Evolutionary conservation across 53 echinoderm and acorn worm species (phyloP).

Genomic region (Astropecten irregularis): DNA sequence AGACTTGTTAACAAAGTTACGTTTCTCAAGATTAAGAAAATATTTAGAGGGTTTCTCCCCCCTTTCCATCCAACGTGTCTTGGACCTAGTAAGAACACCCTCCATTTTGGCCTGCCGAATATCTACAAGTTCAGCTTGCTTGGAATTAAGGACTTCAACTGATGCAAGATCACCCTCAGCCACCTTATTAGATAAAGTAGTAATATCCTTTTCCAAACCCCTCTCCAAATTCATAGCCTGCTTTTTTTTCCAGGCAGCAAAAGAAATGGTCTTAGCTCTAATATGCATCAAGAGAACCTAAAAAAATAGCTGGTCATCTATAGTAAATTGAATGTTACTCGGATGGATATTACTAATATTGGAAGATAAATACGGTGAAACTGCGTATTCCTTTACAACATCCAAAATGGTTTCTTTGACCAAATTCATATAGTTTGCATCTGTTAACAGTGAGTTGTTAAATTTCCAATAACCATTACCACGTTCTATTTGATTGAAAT

Average conservation of each 20-base stretch:
- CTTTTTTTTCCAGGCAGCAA: neutral
- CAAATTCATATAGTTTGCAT: neutral
- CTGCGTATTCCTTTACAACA: neutral
- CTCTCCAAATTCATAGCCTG: neutral
- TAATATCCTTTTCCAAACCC: neutral
- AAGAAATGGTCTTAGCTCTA: neutral
- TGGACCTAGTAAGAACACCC: neutral
- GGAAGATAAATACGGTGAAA: neutral
- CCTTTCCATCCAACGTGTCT: neutral
- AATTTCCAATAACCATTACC: neutral
- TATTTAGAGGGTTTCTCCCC: slow-evolving; percentile 12
- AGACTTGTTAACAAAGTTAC: neutral
- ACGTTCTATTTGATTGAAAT: neutral
- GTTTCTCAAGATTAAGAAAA: neutral
- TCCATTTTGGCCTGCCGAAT: slow-evolving; percentile 5
- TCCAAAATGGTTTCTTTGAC: neutral
- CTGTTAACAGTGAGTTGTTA: neutral
- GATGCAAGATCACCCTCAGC: too few species aligned
- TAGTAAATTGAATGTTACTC: neutral
- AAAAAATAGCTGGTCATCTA: neutral
- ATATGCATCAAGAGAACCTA: neutral
- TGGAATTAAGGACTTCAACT: too few species aligned
- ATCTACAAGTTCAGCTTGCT: neutral
- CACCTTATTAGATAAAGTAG: neutral
- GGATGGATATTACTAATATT: neutral